A percentile compares a stretch with the other conserved stretches of the same genome.
Evolutionary conservation across 1,140 invertebrate genomes (phyloP).

Genomic region (Drosophila sturtevanti): DNA sequence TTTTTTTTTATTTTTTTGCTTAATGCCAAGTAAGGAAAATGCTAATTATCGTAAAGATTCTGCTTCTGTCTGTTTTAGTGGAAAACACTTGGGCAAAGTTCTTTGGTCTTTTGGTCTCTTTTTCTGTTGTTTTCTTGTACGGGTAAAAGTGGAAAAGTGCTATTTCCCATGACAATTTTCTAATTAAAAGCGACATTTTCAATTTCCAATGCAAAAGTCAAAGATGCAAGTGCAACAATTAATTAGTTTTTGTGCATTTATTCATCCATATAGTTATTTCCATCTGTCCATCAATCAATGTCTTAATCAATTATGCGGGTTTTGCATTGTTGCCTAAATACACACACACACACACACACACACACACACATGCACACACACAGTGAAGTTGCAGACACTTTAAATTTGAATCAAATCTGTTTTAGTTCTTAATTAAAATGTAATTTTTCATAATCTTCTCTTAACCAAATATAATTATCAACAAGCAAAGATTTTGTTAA

Average conservation of each 20-base stretch:
- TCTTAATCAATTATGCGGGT: constrained; percentile 21
- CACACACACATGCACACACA: constrained; percentile 6
- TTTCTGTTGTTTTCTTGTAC: background rate
- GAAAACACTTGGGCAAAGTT: constrained; percentile 59
- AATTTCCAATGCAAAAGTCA: background rate
- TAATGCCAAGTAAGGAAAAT: constrained; percentile 33
- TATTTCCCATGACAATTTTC: constrained; percentile 8
- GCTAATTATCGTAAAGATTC: constrained; percentile 54
- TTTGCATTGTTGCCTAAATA: constrained; percentile 13
- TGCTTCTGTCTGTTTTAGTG: constrained; percentile 50
- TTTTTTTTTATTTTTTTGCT: background rate
- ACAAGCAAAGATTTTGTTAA: constrained; percentile 10
- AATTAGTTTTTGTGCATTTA: constrained; percentile 52
- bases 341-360: background rate
- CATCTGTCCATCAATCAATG: constrained; percentile 56
- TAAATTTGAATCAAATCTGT: constrained; percentile 30
- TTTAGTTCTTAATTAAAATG: constrained; percentile 50
- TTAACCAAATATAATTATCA: constrained; percentile 45
- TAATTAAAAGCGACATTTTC: constrained; percentile 52
- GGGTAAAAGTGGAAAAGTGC: constrained; percentile 14
- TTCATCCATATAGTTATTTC: background rate
- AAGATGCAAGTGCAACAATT: constrained; percentile 36
- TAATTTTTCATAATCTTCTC: constrained; percentile 61
- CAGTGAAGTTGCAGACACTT: background rate
- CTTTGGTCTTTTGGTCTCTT: constrained; percentile 8